phyloP scores from a whole-genome alignment of 2,113 vertebrate genomes.

The Thamnophis sirtalis region DNA sequence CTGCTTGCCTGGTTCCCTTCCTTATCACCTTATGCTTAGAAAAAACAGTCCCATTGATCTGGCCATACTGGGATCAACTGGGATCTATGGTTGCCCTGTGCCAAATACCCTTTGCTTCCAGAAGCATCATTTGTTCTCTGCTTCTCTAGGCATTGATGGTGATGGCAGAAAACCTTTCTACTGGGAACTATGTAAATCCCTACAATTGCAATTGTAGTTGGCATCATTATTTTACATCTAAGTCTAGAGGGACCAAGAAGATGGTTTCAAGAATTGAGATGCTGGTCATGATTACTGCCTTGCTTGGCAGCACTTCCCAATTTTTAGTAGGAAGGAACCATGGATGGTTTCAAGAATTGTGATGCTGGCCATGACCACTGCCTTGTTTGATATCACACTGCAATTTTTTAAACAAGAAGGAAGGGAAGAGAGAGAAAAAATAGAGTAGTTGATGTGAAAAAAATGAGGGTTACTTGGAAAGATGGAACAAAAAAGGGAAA shows the following conservation, averaged over 20 bases:
- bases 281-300: neutral
- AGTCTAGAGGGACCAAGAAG: neutral
- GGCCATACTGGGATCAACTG: neutral
- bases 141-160: neutral
- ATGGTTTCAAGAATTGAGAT: neutral
- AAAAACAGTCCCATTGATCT: neutral
- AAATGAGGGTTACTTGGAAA: neutral
- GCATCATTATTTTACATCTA: neutral
- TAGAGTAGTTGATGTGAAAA: neutral
- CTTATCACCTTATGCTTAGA: neutral
- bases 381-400: neutral
- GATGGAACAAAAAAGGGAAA: neutral
- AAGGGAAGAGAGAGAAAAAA: neutral
- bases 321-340: neutral
- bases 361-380: neutral
- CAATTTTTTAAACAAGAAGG: neutral
- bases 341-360: neutral
- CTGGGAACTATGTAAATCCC: neutral
- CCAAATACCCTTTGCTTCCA: neutral
- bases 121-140: neutral
- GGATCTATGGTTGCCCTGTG: neutral
- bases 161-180: neutral
- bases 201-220: neutral
- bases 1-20: neutral
- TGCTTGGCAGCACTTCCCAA: neutral